Conservation (phyloP, 2,113 vertebrate genomes). For the Caloenas nicobarica region DNA sequence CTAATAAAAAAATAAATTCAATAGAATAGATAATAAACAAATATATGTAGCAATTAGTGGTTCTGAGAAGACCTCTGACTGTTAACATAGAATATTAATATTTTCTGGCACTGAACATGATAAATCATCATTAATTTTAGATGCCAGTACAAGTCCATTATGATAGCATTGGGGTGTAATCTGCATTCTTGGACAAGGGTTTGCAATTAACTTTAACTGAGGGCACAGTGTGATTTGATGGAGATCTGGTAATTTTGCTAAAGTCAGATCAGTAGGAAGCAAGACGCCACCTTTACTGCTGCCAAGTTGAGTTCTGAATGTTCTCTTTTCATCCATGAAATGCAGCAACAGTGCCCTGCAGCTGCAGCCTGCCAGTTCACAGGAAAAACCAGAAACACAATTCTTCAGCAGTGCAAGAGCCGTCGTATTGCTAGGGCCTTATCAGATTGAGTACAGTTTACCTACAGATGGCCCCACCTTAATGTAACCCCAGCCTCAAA, state of each 20-base stretch:
- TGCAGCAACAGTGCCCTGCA: neutral
- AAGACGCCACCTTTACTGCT: neutral
- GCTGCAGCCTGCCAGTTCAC: neutral
- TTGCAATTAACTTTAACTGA: conserved; percentile 5
- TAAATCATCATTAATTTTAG: conserved; percentile 8
- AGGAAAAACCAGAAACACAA: neutral
- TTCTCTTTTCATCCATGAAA: neutral
- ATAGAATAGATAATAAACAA: neutral
- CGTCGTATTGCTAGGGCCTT: neutral
- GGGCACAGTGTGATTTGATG: neutral
- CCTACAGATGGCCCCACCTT: neutral
- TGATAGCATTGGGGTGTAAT: neutral
- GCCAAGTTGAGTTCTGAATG: neutral
- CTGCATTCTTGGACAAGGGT: neutral
- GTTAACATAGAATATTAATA: neutral
- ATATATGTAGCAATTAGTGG: neutral
- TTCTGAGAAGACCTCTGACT: neutral
- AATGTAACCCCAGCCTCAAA: neutral
- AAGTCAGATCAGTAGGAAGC: neutral
- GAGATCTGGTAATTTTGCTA: neutral
- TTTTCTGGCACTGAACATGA: neutral
- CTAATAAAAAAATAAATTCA: neutral
- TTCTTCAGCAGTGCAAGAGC: neutral
- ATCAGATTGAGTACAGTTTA: neutral
- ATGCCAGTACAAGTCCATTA: neutral